phyloP scores from a whole-genome alignment of 2,797 vertebrate genomes.

The Bryconaethiops microstoma region DNA sequence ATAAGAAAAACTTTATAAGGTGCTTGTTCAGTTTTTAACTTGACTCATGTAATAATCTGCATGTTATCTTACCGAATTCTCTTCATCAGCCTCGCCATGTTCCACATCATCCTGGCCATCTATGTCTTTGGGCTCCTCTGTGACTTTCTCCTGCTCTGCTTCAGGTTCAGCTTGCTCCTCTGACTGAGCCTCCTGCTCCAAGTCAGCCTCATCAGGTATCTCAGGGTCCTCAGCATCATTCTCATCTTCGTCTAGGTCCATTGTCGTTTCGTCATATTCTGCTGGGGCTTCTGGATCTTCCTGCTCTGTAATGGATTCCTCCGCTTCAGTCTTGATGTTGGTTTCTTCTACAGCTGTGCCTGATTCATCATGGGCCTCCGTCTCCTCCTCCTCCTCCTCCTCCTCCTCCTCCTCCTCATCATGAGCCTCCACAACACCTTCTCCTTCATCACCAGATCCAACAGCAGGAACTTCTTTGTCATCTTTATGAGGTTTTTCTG shows the following conservation, averaged over 20 bases:
- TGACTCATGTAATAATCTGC: background rate
- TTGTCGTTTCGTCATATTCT: constrained; percentile 47
- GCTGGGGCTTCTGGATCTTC: constrained; percentile 13
- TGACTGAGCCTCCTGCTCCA: constrained; percentile 42
- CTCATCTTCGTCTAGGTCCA: constrained; percentile 38
- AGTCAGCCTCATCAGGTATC: background rate
- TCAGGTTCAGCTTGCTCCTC: constrained; percentile 40
- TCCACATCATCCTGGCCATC: constrained; percentile 43
- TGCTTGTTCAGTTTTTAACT: background rate
- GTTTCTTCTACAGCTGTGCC: background rate
- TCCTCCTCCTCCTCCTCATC: constrained; percentile 56
- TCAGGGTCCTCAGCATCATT: constrained; percentile 18
- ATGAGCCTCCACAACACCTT: constrained; percentile 57
- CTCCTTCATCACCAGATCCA: constrained; percentile 54
- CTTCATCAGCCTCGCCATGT: constrained; percentile 54
- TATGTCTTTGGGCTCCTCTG: constrained; percentile 47
- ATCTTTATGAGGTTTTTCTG: constrained; percentile 56
- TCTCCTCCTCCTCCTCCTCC: constrained; percentile 61
- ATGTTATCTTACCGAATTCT: constrained; percentile 23
- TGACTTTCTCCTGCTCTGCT: constrained; percentile 30
- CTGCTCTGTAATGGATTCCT: constrained; percentile 23
- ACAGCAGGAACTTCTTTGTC: constrained; percentile 25
- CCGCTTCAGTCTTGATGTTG: background rate
- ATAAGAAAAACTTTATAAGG: background rate
- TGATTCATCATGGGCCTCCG: constrained; percentile 43